Evolutionary conservation across 1,140 invertebrate species (phyloP).

Genomic region (Spodoptera frugiperda): DNA sequence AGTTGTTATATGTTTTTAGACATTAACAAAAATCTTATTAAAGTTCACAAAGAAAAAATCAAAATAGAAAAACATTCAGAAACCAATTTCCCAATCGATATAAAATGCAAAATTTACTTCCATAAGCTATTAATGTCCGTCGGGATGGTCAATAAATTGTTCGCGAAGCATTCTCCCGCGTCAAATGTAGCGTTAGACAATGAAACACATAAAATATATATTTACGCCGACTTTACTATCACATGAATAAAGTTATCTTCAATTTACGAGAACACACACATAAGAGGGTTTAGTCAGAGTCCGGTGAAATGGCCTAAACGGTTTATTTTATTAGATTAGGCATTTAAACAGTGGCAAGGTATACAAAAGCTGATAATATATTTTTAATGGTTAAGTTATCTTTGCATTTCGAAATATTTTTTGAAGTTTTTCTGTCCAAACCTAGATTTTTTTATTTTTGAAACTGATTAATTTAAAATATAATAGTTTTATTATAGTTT

Average conservation of each 20-base stretch:
- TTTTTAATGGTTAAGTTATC: too few relatives aligned
- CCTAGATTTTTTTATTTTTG: too few relatives aligned
- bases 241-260: conserved; percentile 44
- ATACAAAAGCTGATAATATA: too few relatives aligned
- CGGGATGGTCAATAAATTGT: conserved; percentile 27
- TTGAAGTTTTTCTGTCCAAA: too few relatives aligned
- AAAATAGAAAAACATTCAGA: background rate
- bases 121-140: conserved; percentile 26
- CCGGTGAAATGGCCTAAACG: background rate
- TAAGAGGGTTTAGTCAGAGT: background rate
- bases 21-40: too few relatives aligned
- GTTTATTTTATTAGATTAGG: background rate
- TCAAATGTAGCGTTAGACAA: conserved; percentile 41
- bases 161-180: conserved; percentile 11
- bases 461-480: too few relatives aligned
- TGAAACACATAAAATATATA: conserved; percentile 46
- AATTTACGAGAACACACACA: conserved; percentile 41
- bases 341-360: too few relatives aligned
- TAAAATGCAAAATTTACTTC: conserved; percentile 24
- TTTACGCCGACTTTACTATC: conserved; percentile 46
- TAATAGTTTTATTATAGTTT: too few relatives aligned
- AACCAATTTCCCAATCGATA: background rate
- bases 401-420: too few relatives aligned
- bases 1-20: too few relatives aligned
- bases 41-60: too few relatives aligned